Base-by-base conservation (phyloP, 2,888 invertebrate species). In the Brachyopa scutellaris region DNA sequence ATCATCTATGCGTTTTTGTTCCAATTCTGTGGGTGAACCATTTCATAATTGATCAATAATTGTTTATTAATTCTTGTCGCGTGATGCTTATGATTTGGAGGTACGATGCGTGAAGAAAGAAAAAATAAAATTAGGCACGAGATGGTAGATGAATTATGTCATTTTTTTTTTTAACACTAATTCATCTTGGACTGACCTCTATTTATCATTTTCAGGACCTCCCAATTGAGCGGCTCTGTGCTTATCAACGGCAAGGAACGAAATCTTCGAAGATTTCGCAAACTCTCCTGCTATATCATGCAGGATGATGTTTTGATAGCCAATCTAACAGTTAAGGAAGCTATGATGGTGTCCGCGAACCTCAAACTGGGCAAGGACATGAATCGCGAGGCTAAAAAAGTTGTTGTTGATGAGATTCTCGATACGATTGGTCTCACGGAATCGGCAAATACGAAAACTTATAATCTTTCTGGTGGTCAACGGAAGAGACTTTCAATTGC, bases 221-320 rank as follows among this genome's bases (percentile, higher is more conserved):
- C 95, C 74, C 95, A 96, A 87, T 92, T 98, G 19, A 95, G 94
- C 86, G 98, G 98, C 5, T 94, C 94, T 23, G 95, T 98, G 82
- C 91, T 95, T 69, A 96, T 98, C 86, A 97, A 98, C 88, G 96
- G 96, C 47, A 95, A 96, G 87, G 95, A 95, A 85, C 92, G 98
- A 62, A 97, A 97, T 90, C 92, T 97, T 42, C 92, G 97, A 36
- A 92, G 95, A 78, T 98, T 98, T 91, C 94, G 98, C 29, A 98
- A 98, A 90, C 93, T 97, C 91, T 97, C 97, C 9, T 97, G 97
- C 88, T 98, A 98, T 91, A 98, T 99, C 85, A 98, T 98, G 97
- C 98, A 99, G 89, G 97, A 97, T 87, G 97, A 97, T 89, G 95
- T 96, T 84, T 91, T 98, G 1, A 93, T 97, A 59, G 97, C 97